phyloP scores from a whole-genome alignment of 2,888 invertebrate species.

The Scaeva pyrastri region DNA sequence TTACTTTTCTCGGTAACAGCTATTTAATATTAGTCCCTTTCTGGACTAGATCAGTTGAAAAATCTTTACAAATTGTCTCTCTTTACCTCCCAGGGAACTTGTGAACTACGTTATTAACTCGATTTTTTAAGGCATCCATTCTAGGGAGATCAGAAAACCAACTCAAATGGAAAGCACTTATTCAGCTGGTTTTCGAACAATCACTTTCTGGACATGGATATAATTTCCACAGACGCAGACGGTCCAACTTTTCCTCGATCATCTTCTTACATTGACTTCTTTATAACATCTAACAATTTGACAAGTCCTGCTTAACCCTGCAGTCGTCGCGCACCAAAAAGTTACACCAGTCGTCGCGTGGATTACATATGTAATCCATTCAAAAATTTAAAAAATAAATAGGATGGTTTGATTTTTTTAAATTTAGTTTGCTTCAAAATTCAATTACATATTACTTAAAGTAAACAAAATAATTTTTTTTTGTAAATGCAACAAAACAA shows the following conservation, averaged over 20 bases:
- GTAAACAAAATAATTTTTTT: no score
- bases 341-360: no score
- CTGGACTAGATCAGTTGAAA: not conserved
- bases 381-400: no score
- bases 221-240: not conserved
- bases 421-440: no score
- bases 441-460: no score
- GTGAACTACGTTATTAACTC: not conserved
- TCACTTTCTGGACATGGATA: not conserved
- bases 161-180: not conserved
- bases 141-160: not conserved
- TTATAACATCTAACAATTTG: not conserved
- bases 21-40: not conserved
- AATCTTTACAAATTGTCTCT: not conserved
- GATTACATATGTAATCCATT: no score
- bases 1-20: not conserved
- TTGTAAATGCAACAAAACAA: no score
- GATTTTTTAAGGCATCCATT: not conserved
- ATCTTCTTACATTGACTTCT: not conserved
- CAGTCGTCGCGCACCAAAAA: no score
- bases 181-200: not conserved
- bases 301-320: no score
- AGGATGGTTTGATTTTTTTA: no score
- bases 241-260: not conserved
- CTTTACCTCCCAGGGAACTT: not conserved